Conservation (phyloP, 2,113 vertebrate genomes). For the Pungitius pungitius region DNA sequence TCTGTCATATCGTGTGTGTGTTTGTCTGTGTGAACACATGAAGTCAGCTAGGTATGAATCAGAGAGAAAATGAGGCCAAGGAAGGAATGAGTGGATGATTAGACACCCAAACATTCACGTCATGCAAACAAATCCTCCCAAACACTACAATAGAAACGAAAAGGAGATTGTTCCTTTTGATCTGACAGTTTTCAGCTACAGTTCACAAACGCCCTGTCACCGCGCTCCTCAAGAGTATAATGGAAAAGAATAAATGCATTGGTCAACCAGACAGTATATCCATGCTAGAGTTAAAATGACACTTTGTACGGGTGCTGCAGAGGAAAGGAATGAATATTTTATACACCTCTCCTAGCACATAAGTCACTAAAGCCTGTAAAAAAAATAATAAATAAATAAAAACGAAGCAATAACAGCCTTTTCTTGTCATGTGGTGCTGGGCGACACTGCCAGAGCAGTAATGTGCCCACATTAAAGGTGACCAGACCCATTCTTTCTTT, state of each 20-base stretch:
- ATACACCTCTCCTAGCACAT: conserved; percentile 53
- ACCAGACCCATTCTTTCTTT: conserved; percentile 62
- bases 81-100: conserved; percentile 54
- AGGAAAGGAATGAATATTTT: conserved; percentile 67
- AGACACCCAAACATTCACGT: conserved; percentile 34
- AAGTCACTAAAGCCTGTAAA: conserved; percentile 53
- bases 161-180: conserved; percentile 5
- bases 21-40: neutral
- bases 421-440: conserved; percentile 48
- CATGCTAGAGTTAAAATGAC: conserved; percentile 50
- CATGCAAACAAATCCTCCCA: conserved; percentile 32
- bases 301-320: conserved; percentile 55
- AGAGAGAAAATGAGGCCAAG: conserved; percentile 58
- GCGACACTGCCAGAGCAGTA: conserved; percentile 36
- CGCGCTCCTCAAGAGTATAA: conserved; percentile 28
- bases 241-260: conserved; percentile 46
- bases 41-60: conserved; percentile 64
- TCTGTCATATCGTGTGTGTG: conserved; percentile 47
- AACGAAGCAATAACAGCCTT: conserved; percentile 46
- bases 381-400: neutral
- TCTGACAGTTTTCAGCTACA: conserved; percentile 13
- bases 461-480: conserved; percentile 52
- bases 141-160: conserved; percentile 8
- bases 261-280: conserved; percentile 40
- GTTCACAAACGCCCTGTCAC: conserved; percentile 32